Conservation (phyloP, 2,797 vertebrate species). For the Sphaeramia orbicularis region DNA sequence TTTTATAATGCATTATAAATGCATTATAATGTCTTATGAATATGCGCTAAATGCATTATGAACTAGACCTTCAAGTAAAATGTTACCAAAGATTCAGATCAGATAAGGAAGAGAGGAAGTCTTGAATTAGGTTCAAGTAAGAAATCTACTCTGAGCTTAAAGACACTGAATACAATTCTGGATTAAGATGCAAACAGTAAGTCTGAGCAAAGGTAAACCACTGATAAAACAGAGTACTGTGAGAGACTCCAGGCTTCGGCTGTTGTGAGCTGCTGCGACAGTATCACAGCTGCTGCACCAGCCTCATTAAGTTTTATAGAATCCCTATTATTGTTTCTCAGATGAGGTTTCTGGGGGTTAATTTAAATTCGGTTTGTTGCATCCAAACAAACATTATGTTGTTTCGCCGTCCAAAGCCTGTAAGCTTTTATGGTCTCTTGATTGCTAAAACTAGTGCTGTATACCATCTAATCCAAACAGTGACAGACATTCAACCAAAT, state of each 20-base stretch:
- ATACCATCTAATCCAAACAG: constrained; percentile 14
- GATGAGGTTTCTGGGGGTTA: constrained; percentile 76
- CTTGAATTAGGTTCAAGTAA: too few relatives aligned
- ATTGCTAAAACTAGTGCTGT: constrained; percentile 18
- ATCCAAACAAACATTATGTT: constrained; percentile 57
- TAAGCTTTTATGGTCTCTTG: constrained; percentile 23
- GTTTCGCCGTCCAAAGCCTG: constrained; percentile 48
- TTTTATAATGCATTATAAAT: too few relatives aligned
- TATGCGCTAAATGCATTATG: too few relatives aligned
- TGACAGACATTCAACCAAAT: constrained; percentile 18
- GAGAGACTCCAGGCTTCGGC: neutral
- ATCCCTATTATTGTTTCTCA: constrained; percentile 65
- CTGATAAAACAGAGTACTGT: too few relatives aligned
- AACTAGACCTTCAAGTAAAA: too few relatives aligned
- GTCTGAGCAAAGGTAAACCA: too few relatives aligned
- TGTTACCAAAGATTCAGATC: too few relatives aligned
- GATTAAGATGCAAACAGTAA: too few relatives aligned
- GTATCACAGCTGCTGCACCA: constrained; percentile 56
- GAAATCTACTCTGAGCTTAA: too few relatives aligned
- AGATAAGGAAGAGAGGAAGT: too few relatives aligned
- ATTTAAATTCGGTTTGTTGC: constrained; percentile 75
- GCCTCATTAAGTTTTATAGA: constrained; percentile 76
- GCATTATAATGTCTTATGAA: too few relatives aligned
- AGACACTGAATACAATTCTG: too few relatives aligned
- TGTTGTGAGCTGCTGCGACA: constrained; percentile 40